Evolutionary conservation across 2,797 vertebrate species (phyloP), one percentile per base, ranked within the genome.

Genomic region (Fundulus diaphanus): DNA sequence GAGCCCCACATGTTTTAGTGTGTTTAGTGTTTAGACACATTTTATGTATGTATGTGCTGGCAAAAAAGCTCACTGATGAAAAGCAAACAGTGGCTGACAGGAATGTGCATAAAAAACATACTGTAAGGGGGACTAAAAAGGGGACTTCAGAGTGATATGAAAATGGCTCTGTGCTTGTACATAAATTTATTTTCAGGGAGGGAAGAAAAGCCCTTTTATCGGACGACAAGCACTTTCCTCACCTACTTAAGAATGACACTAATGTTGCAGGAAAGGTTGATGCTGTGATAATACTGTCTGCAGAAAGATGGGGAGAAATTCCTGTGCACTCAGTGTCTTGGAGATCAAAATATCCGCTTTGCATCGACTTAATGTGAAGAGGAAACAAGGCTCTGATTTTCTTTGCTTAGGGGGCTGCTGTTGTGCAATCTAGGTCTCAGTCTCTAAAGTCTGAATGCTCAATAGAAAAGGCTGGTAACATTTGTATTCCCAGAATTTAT

Each of bases 231-330:
- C 85, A 92, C 89, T 92, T 90, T 89, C 78, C 72, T 27, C 31
- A 56, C 86, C 89, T 87, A 82, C 91, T 90, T 89, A 80, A 86
- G 87, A 88, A 89, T 80, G 84, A 82, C 89, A 91, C 92, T 90
- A 93, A 93, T 91, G 87, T 90, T 91, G 85, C 82, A 90, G 77
- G 27, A 74, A 78, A 85, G 73, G 84, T 80, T 75, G 86, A 72
- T 12, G 71, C 75, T 37, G 70, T 57, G 75, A 85, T 75, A 88
- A 90, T 81, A 84, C 78, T 27, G 67, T 46, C 82, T 77, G 86
- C 72, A 85, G 82, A 89, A 77, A 48, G 79, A 80, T 73, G 70
- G 37, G 65, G 54, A 56, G 69, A 79, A 80, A 80, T 76, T 85
- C 74, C 76, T 70, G 71, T 67, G 74, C 82, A 82, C 82, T 91